These are phyloP conservation scores for Drosophila cognata DNA, from an alignment of 2,888 invertebrate genomes.

Conservation along the genomic window DNA sequence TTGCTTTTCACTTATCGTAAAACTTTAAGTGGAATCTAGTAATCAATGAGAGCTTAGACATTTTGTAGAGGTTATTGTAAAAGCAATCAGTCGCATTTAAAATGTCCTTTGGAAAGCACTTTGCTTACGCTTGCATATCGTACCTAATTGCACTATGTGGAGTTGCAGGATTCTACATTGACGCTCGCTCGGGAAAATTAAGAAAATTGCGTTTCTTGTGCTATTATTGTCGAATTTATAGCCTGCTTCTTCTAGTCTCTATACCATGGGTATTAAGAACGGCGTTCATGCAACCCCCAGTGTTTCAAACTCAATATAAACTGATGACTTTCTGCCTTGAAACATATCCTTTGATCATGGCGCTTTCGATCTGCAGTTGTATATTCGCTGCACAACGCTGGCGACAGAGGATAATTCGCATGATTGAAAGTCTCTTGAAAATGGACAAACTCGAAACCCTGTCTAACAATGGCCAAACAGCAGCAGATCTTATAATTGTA, in stretches of 20 bases:
- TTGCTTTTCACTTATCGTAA: neutral
- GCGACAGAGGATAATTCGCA: conserved; percentile 15
- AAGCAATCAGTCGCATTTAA: neutral
- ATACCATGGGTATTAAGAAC: neutral
- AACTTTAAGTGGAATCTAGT: neutral
- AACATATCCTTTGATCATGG: neutral
- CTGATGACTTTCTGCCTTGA: neutral
- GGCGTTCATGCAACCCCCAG: fast-evolving
- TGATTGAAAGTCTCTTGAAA: conserved; percentile 8
- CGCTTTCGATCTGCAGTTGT: conserved; percentile 1
- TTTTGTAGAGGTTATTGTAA: neutral
- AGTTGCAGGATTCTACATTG: conserved; percentile 12
- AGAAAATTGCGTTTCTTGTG: neutral
- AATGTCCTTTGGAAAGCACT: conserved; percentile 14
- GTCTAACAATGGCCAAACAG: neutral
- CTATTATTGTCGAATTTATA: conserved; percentile 10
- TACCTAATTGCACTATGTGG: conserved; percentile 12
- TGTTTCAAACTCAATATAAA: neutral
- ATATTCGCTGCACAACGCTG: neutral
- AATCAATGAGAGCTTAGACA: neutral
- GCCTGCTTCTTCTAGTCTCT: neutral
- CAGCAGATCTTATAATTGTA: neutral
- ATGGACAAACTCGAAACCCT: neutral
- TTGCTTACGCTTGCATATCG: conserved; percentile 10
- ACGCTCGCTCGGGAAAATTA: neutral